A percentile compares a stretch with the other conserved stretches of the same genome.
These are phyloP conservation scores for Castor canadensis DNA, from an alignment of 2,113 vertebrate genomes.

Conservation along the genomic window DNA sequence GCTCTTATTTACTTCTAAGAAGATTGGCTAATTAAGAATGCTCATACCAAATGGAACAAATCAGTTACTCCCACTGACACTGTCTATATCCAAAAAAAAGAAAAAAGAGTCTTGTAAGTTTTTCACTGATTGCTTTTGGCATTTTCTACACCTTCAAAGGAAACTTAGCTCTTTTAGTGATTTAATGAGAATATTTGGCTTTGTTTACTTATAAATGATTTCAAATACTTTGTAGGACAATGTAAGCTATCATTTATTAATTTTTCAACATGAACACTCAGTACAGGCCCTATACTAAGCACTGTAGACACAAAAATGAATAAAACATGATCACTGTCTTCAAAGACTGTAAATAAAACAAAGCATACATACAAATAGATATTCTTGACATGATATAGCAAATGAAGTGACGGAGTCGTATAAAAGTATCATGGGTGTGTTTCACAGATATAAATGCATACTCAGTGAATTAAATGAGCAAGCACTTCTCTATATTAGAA, in stretches of 20 bases:
- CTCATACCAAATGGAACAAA: conserved; percentile 34
- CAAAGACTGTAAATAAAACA: background rate
- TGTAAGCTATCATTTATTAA: conserved; percentile 26
- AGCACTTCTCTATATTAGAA: conserved; percentile 30
- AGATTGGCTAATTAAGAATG: conserved; percentile 45
- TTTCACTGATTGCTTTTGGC: conserved; percentile 31
- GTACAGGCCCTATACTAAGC: background rate
- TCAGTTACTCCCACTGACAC: conserved; percentile 36
- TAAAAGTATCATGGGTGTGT: background rate
- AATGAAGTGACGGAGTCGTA: background rate
- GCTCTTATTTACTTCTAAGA: conserved; percentile 56
- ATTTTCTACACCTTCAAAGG: conserved; percentile 57
- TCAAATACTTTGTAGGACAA: conserved; percentile 46
- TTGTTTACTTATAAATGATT: conserved; percentile 32
- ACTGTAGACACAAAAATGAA: background rate
- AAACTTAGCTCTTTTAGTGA: conserved; percentile 25
- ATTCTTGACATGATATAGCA: conserved; percentile 26
- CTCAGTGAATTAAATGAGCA: conserved; percentile 30
- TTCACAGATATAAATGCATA: conserved; percentile 22
- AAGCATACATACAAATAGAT: background rate
- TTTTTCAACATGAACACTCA: conserved; percentile 32
- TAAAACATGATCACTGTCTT: conserved; percentile 35
- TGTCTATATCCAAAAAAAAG: conserved; percentile 40
- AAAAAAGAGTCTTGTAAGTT: conserved; percentile 50
- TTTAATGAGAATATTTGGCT: conserved; percentile 15